phyloP scores from a whole-genome alignment of 2,797 vertebrate species.

The Anisognathus igniventris region DNA sequence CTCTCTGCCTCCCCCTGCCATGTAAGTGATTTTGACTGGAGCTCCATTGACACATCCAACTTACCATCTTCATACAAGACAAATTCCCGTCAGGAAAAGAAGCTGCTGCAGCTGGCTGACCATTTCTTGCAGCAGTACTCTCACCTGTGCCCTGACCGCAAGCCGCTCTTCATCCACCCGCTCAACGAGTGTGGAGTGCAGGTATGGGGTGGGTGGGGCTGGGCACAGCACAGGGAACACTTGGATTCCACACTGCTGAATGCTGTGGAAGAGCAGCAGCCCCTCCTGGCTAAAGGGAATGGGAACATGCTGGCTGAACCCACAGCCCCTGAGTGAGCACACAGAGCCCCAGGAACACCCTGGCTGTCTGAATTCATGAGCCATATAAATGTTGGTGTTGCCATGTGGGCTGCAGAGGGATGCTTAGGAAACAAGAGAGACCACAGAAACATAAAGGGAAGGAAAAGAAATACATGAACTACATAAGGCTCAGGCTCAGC shows the following conservation, averaged over 20 bases:
- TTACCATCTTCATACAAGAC: conserved; percentile 77
- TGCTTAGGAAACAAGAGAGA: not conserved
- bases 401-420: not conserved
- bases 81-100: conserved; percentile 76
- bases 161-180: conserved; percentile 81
- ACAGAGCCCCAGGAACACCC: rapidly evolving
- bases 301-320: not conserved
- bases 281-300: not conserved
- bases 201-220: conserved; percentile 57
- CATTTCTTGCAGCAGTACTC: conserved; percentile 81
- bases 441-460: not conserved
- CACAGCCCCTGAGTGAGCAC: not conserved
- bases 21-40: conserved; percentile 25
- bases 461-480: not conserved
- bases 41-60: conserved; percentile 31
- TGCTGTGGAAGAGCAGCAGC: not conserved
- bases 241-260: not conserved
- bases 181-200: conserved; percentile 83
- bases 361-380: not conserved
- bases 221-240: not conserved
- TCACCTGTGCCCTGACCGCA: conserved; percentile 81
- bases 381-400: not conserved
- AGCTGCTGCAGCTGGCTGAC: conserved; percentile 75
- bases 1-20: not conserved
- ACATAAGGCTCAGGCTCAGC: not conserved